Evolutionary conservation across 2,113 vertebrate species (phyloP).

Genomic region (Albula goreensis): DNA sequence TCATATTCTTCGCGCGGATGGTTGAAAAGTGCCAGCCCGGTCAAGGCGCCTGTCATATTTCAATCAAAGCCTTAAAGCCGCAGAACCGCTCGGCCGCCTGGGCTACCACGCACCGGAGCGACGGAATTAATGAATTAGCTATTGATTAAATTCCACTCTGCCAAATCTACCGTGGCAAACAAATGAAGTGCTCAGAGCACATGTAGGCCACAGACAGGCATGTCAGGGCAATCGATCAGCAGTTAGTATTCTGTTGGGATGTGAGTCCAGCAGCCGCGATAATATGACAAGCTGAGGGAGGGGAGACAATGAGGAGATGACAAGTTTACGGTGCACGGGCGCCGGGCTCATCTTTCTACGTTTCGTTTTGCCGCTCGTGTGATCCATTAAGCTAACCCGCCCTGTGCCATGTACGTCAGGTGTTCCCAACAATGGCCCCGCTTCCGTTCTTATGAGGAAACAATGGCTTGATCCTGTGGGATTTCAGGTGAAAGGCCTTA

Average conservation of each 20-base stretch:
- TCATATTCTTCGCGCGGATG: conserved; percentile 53
- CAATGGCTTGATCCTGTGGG: too few species aligned
- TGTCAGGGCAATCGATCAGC: conserved; percentile 82
- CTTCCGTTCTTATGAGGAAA: too few species aligned
- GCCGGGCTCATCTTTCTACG: too few species aligned
- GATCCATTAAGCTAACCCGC: too few species aligned
- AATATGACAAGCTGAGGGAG: conserved; percentile 74
- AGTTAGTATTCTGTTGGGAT: conserved; percentile 84
- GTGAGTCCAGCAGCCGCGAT: conserved; percentile 71
- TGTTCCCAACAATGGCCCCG: too few species aligned
- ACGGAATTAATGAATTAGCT: conserved; percentile 91
- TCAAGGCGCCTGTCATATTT: conserved; percentile 74
- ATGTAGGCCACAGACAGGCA: conserved; percentile 81
- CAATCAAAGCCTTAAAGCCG: conserved; percentile 71
- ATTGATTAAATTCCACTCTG: conserved; percentile 92
- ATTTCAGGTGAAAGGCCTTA: too few species aligned
- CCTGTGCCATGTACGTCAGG: too few species aligned
- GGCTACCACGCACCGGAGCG: conserved; percentile 52
- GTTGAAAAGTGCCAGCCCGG: conserved; percentile 53
- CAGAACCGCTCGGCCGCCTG: conserved; percentile 61
- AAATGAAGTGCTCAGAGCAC: conserved; percentile 87
- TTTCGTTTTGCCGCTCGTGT: too few species aligned
- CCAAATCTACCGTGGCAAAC: conserved; percentile 88
- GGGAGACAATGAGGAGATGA: neutral
- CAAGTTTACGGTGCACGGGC: too few species aligned